Evolutionary conservation across 2,113 vertebrate genomes (phyloP).

Genomic region (Callospermophilus lateralis): DNA sequence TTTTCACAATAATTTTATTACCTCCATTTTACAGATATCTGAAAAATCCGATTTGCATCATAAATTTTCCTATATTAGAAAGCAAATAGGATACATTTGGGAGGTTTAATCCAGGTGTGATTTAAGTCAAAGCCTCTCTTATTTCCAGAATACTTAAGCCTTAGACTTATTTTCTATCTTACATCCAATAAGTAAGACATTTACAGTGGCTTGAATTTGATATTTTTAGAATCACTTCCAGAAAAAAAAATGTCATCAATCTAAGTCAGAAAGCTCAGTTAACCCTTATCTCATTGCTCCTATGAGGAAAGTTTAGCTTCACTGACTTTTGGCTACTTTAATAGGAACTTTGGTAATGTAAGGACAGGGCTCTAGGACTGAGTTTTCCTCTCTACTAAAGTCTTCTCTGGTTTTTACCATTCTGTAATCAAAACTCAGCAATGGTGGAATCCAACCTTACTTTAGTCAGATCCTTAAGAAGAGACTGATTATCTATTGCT

Average conservation of each 20-base stretch:
- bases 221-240: background rate
- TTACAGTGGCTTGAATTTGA: background rate
- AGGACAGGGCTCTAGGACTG: background rate
- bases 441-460: background rate
- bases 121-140: background rate
- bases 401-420: background rate
- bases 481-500: background rate
- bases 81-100: background rate
- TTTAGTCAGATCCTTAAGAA: background rate
- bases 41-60: background rate
- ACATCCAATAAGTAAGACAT: background rate
- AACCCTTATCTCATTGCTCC: background rate
- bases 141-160: background rate
- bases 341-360: background rate
- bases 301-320: background rate
- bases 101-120: background rate
- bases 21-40: background rate
- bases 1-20: slow-evolving; percentile 41
- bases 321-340: background rate
- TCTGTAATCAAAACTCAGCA: background rate
- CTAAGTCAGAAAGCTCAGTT: background rate
- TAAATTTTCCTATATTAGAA: background rate
- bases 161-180: slow-evolving; percentile 14
- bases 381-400: background rate
- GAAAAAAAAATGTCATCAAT: background rate